Base-by-base conservation (phyloP, 2,113 vertebrate genomes). In the Muntiacus reevesi region DNA sequence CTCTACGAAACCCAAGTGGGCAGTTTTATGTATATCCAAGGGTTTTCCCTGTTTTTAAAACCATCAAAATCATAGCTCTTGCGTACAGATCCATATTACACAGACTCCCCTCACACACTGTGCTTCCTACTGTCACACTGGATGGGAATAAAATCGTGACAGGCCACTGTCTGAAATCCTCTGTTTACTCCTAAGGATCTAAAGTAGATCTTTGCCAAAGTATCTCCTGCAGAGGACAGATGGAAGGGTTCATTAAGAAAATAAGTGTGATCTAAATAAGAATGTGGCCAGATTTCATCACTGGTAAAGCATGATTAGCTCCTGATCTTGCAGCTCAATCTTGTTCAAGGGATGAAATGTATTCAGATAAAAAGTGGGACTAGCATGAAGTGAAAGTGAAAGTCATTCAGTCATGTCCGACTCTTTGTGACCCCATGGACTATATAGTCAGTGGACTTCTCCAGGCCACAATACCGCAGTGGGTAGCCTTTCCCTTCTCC, bases 181-280 rank as follows among this genome's bases (percentile, higher is more conserved):
- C 62, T 64, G 27, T 94, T 87, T 90, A 67, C 33, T 67, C 57
- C 52, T 84, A 36, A 50, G n/a, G 13, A 2, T 74, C 47, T 89
- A 88, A 87, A n/a, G 33, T 33, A 45, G 19, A 82, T 79, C 86
- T 54, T 45, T 52, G 86, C 43, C 82, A 40, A 96, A 88, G 50
- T 62, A 36, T 55, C 30, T 92, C 59, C 88, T 91, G 27, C 40
- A 74, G 62, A 78, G 79, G 81, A 62, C 64, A 91, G 85, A 45
- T 87, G 13, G n/a, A 59, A 74, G 45, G 60, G 64, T 90, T 96
- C 40, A 21, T 97, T 91, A 96, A 55, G 83, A 94, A 96, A 94
- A 92, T 88, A 93, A 89, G 78, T 89, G 82, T 52, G 47, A 50
- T 78, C 7, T 55, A 60, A 57, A 92, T 21, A 81, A 89, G 74